Base-by-base conservation (phyloP, 1,140 invertebrate genomes). In the Anoplolepis gracilipes region DNA sequence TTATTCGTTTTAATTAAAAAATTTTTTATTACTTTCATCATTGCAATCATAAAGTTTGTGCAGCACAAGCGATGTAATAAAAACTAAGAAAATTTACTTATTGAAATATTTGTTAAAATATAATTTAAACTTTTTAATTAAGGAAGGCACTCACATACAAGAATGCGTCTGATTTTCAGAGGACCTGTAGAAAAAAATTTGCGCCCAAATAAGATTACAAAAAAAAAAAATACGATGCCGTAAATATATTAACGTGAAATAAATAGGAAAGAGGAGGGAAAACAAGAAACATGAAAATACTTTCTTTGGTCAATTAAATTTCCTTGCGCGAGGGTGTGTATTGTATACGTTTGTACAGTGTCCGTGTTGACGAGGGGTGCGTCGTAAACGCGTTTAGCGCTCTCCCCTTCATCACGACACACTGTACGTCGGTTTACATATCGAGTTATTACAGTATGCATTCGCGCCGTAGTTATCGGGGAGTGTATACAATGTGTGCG, bases 391-490 rank as follows among this genome's bases (percentile, higher is more conserved):
- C 42, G 36, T 85, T 85, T 79, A 61, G 65, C 61, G 25, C 49
- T 10, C 6, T 7, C 73, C 16, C 42, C 46, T 46, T 53, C 49
- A 55, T 49, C 46, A 49, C 0, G 46, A 49, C 57, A 33, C 33
- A 30, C 25, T 28, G 73, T 25, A 69, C 6, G 19, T 11, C 61
- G 22, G 82, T 88, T 88, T 85, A 85, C 82, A 81, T 89, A 89
- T 88, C 87, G 69, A 76, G 82, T 89, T 89, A 85, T 88, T 85
- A 70, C 82, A 88, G 73, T 30, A 25, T 55, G 84, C 69, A 84
- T 84, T 86, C 84, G 42, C 72, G 53, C 7, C 59, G 16, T 79
- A 89, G 67, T 88, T 89, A 86, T 88, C 73, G 77, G 72, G 30
- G 10, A 28, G 39, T 59, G 59, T 42, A 70, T 89, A 88, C 59